Evolutionary conservation across 1,140 invertebrate species (phyloP), one percentile per base, ranked within the genome.

Genomic region (Ceratoteleas bidentatus): DNA sequence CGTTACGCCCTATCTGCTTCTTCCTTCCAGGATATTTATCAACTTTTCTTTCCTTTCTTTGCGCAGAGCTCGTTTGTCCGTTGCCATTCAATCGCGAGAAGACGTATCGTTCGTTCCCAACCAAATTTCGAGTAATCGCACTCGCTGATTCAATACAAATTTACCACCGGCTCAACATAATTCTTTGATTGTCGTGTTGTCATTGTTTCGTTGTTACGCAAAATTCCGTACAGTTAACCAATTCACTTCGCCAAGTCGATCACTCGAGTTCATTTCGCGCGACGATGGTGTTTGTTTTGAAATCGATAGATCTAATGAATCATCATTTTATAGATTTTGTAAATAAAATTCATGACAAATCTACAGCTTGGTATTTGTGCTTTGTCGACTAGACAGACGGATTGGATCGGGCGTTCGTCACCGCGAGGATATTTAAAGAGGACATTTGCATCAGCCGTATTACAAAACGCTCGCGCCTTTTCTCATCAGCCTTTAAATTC

Each of bases 1-100:
- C 54, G 15, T 78, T 68, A 52, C 43, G 43, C 58, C 58, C 74
- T 69, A 62, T 77, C 32, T 77, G 74, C 62, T 66, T 24, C 24
- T 24, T 77, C 74, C 74, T 65, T 50, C 56, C 64, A 47, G n/a
- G 13, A 11, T 69, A 10, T 68, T 54, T 32, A 10, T 43, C 14
- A 11, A 0, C n/a, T 16, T 43, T 68, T 57, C 10, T 14, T 43
- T 56, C 7, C 49, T 40, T 52, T 11, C 5, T 50, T n/a, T 47
- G n/a, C 16, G 15, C n/a, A n/a, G n/a, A n/a, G n/a, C n/a, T n/a
- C n/a, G n/a, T n/a, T n/a, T n/a, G n/a, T n/a, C n/a, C n/a, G n/a
- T n/a, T n/a, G n/a, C n/a, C n/a, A n/a, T n/a, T n/a, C n/a, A n/a
- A n/a, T n/a, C 49, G 24, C 24, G 24, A 4, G 24, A 1, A 24